phyloP scores from a whole-genome alignment of 2,797 vertebrate genomes.

The Bovichtus variegatus region DNA sequence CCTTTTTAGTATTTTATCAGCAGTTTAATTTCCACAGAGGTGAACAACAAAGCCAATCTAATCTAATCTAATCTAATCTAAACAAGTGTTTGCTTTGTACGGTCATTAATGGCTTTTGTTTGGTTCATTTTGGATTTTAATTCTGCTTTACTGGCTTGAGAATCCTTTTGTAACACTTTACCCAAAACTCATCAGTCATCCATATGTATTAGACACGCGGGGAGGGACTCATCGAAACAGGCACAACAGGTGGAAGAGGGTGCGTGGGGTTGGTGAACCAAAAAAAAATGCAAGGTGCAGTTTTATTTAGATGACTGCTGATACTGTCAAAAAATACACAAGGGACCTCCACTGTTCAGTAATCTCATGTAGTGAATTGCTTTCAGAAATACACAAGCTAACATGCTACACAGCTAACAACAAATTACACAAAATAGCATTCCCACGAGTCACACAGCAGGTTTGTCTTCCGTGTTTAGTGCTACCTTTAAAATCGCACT shows the following conservation, averaged over 20 bases:
- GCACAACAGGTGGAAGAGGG: slow-evolving; percentile 21
- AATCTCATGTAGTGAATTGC: not conserved
- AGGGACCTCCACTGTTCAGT: not conserved
- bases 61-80: too few species aligned
- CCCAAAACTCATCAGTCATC: not conserved
- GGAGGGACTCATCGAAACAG: not conserved
- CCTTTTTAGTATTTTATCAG: not conserved
- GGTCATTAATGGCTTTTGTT: not conserved
- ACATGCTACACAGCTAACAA: slow-evolving; percentile 44
- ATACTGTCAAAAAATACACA: not conserved
- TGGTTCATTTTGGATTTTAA: not conserved
- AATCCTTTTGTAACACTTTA: not conserved
- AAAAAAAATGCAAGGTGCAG: not conserved
- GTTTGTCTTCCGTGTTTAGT: slow-evolving; percentile 5
- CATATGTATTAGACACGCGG: not conserved
- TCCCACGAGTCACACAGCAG: slow-evolving; percentile 2
- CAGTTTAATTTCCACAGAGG: too few species aligned
- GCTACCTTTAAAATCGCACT: slow-evolving; percentile 97
- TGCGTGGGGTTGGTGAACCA: not conserved
- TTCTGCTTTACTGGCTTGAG: too few species aligned
- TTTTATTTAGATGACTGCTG: not conserved
- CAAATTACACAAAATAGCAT: not conserved
- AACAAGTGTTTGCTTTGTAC: not conserved
- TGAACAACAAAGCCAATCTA: too few species aligned
- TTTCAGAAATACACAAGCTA: not conserved